Evolutionary conservation across 2,888 invertebrate species (phyloP), one percentile per base, ranked within the genome.

Genomic region (Drepana falcataria): DNA sequence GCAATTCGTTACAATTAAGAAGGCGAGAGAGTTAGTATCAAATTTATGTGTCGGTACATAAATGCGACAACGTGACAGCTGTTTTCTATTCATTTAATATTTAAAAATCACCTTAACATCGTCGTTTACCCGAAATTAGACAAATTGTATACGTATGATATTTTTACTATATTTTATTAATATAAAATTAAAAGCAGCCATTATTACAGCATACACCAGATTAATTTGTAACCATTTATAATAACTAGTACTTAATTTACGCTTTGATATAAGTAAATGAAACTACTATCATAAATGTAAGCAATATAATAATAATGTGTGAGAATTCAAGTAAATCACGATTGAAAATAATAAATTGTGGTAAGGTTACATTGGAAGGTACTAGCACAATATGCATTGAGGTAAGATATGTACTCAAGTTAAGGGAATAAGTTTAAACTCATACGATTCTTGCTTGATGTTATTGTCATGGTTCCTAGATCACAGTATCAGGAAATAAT

Each of bases 151-250:
- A 64, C 51, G 58, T 52, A 57, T 62, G 57, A 59, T 63, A 62
- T 79, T 81, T 77, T 75, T 9, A 9, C 6, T 44, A 41, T 41
- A 66, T 87, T 21, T 88, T 86, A 85, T 87, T 84, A 73, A 83
- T 88, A 89, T 83, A 90, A 91, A 90, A 88, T 87, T 84, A 87
- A 80, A 89, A 89, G 88, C 88, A 86, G 89, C 84, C 84, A 81
- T 85, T 82, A 85, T 86, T 88, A 90, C 88, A 90, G 87, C 84
- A 63, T 83, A 83, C 76, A 48, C 3, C 35, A 81, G 82, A 66
- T 67, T 72, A 75, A 75, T 79, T 78, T 79, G 75, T 78, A 81
- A 82, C 71, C 71, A 77, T 72, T 61, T 37, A 66, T 68, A 73
- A 72, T 64, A 76, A 66, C 78, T 81, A 82, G 71, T 66, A 75